Evolutionary conservation across 2,888 invertebrate genomes (phyloP), one percentile per base, ranked within the genome.

Genomic region (Tetragonisca angustula): DNA sequence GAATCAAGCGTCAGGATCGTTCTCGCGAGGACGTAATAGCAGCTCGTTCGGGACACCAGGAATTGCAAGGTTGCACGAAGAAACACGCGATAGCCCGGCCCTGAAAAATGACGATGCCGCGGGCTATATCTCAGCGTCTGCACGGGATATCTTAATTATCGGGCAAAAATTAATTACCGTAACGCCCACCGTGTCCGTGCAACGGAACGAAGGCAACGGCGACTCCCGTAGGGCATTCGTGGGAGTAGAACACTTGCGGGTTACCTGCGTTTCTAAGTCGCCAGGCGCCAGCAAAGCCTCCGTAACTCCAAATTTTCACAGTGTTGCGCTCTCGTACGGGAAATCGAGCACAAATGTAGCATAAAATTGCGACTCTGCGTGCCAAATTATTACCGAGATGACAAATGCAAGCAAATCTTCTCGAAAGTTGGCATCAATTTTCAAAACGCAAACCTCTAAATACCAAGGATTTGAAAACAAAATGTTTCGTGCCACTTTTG

Each of bases 141-240:
- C 87, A 69, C 77, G 82, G 87, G 91, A 93, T 93, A 92, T 92
- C 93, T 93, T 93, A 93, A 93, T 93, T 93, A 92, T 92, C 90
- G 77, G 88, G 91, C 87, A 90, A 92, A 93, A 93, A 92, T 93
- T 93, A 92, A 93, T 93, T 92, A 93, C 89, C 85, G 89, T 85
- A 91, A 92, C 92, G 92, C 93, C 92, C 91, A 92, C 89, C 82
- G 79, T 70, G 87, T 87, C 87, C 76, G 84, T 71, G 76, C 76
- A 83, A 77, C 70, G 75, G 76, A 82, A 81, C 81, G 87, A 76
- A 70, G 81, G 81, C 82, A 72, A 74, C 72, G 72, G 74, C 79
- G 85, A 83, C 84, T 79, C 77, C 90, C 90, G 87, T 79, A 85
- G 90, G 90, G 84, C 81, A 84, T 83, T 90, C 86, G 89, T 89